These are phyloP conservation scores for Peucedramus taeniatus DNA, from an alignment of 2,113 vertebrate genomes.

Conservation along the genomic window DNA sequence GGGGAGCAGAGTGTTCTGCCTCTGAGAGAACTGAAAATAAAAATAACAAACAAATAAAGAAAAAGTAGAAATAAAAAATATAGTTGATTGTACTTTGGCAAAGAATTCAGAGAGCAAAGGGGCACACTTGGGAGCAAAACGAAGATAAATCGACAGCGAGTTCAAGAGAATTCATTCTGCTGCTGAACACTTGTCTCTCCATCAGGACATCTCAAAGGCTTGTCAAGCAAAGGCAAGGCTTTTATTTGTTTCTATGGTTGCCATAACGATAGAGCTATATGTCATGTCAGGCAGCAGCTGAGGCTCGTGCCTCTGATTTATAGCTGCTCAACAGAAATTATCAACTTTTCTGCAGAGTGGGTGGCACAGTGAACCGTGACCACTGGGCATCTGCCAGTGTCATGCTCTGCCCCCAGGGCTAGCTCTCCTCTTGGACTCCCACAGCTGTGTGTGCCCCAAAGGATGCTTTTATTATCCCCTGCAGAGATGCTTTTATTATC, in stretches of 20 bases:
- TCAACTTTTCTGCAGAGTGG: conserved; percentile 61
- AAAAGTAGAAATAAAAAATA: background rate
- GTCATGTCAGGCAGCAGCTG: conserved; percentile 67
- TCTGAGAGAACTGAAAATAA: background rate
- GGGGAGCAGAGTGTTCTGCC: background rate
- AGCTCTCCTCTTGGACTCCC: background rate
- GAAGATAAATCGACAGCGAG: conserved; percentile 67
- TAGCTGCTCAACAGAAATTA: conserved; percentile 47
- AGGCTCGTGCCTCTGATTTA: conserved; percentile 65
- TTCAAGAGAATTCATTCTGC: conserved; percentile 66
- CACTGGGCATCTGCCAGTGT: fast-evolving
- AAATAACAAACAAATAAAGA: conserved; percentile 4
- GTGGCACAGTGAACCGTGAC: background rate
- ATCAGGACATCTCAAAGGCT: conserved; percentile 66
- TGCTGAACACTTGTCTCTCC: conserved; percentile 63
- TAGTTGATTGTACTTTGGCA: background rate
- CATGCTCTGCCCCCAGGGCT: background rate
- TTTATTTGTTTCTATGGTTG: conserved; percentile 70
- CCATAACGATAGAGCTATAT: conserved; percentile 72
- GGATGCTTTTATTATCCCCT: background rate
- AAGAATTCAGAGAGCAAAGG: conserved; percentile 35
- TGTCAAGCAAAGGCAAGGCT: conserved; percentile 58
- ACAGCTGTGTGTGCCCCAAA: background rate
- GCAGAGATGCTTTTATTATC: background rate
- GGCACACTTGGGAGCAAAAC: conserved; percentile 45